Evolutionary conservation across 2,797 vertebrate genomes (phyloP).

Genomic region (Sebastolobus altivelis): DNA sequence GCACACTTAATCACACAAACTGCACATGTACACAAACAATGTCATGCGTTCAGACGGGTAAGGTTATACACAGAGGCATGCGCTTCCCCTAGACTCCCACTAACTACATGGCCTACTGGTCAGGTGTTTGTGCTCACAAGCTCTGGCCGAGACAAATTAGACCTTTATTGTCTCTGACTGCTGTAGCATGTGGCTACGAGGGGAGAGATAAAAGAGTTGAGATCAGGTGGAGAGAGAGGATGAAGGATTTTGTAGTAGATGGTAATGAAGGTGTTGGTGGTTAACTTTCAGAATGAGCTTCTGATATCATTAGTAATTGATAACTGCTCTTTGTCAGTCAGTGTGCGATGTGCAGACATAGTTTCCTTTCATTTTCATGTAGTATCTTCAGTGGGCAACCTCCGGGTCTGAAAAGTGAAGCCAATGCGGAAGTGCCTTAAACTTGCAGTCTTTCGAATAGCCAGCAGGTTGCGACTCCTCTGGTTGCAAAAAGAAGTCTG

Average conservation of each 20-base stretch:
- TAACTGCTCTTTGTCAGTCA: conserved; percentile 1
- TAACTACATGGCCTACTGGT: conserved; percentile 46
- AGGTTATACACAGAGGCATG: conserved; percentile 47
- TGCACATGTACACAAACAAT: conserved; percentile 42
- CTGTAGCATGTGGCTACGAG: conserved; percentile 29
- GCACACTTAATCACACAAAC: conserved; percentile 36
- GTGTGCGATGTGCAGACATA: not conserved
- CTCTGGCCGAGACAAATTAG: conserved; percentile 58
- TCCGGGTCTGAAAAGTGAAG: too few relatives aligned
- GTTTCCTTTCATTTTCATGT: conserved; percentile 2
- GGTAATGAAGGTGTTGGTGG: not conserved
- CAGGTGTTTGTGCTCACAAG: conserved; percentile 40
- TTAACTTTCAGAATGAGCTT: not conserved
- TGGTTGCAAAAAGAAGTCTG: too few relatives aligned
- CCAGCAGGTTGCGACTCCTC: too few relatives aligned
- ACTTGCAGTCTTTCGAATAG: too few relatives aligned
- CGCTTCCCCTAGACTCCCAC: conserved; percentile 28
- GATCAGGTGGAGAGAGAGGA: not conserved
- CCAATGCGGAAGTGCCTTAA: too few relatives aligned
- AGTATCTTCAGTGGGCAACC: not conserved
- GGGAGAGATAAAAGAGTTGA: conserved; percentile 14
- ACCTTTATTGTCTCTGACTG: conserved; percentile 61
- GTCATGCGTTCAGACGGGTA: conserved; percentile 44
- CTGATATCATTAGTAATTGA: not conserved
- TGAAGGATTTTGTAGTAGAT: conserved; percentile 1